Evolutionary conservation across 2,888 invertebrate species (phyloP).

Genomic region (Augochlorella aurata): DNA sequence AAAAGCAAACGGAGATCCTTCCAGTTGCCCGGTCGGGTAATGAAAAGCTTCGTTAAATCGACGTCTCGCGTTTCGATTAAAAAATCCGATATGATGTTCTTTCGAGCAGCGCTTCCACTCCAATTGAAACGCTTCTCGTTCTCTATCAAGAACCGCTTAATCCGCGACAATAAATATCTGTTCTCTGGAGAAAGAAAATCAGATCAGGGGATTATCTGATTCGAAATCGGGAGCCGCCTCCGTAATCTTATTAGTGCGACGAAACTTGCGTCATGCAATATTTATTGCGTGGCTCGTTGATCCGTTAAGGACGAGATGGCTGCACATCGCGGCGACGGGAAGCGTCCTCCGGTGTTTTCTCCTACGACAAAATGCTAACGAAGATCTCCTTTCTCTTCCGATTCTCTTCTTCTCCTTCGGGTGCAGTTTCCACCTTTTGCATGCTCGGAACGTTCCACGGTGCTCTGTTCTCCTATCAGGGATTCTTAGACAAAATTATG

Average conservation of each 20-base stretch:
- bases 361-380: slow-evolving; percentile 4
- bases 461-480: too few species aligned
- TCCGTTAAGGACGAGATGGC: too few species aligned
- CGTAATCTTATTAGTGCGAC: too few species aligned
- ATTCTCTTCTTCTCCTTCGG: background rate
- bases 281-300: background rate
- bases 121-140: background rate
- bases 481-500: too few species aligned
- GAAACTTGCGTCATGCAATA: background rate
- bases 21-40: background rate
- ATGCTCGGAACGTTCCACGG: slow-evolving; percentile 11
- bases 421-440: slow-evolving; percentile 7
- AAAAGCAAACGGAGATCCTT: background rate
- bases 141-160: background rate
- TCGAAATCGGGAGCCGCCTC: background rate
- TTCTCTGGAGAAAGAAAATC: background rate
- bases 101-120: background rate
- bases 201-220: background rate
- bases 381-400: background rate
- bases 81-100: background rate
- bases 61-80: slow-evolving; percentile 5
- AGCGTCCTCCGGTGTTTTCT: too few species aligned
- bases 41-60: slow-evolving; percentile 9
- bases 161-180: background rate
- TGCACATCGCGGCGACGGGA: too few species aligned